phyloP scores from a whole-genome alignment of 2,888 invertebrate species.

The Phorcus lineatus region DNA sequence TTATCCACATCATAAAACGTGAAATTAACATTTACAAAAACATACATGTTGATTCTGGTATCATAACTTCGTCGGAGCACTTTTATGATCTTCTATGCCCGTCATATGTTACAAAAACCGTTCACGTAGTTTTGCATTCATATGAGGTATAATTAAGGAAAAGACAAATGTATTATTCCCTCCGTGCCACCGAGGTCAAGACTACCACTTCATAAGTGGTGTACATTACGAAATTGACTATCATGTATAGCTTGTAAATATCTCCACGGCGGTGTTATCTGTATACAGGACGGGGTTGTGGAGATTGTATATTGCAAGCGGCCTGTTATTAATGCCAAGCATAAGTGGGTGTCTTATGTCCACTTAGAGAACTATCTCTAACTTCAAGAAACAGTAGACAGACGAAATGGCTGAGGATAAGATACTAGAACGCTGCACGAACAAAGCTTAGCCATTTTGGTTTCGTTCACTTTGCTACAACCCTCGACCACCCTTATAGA shows the following conservation, averaged over 20 bases:
- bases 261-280: slow-evolving; percentile 1
- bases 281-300: background rate
- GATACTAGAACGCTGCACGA: slow-evolving; percentile 1
- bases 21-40: too few relatives aligned
- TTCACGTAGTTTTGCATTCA: background rate
- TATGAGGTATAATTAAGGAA: slow-evolving; percentile 6
- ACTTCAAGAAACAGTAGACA: slow-evolving; percentile 25
- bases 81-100: too few relatives aligned
- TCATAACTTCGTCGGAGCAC: too few relatives aligned
- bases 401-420: slow-evolving; percentile 2
- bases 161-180: slow-evolving; percentile 20
- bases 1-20: too few relatives aligned
- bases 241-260: slow-evolving; percentile 12
- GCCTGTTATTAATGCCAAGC: slow-evolving; percentile 17
- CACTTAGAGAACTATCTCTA: slow-evolving; percentile 4
- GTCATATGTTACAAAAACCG: background rate
- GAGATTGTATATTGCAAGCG: slow-evolving; percentile 13
- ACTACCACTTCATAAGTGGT: slow-evolving; percentile 18
- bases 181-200: background rate
- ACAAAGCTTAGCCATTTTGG: background rate
- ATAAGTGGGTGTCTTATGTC: slow-evolving; percentile 22
- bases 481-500: background rate
- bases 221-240: slow-evolving; percentile 20
- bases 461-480: background rate
- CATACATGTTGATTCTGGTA: too few relatives aligned